Evolutionary conservation across 2,797 vertebrate species (phyloP).

Genomic region (Falco columbarius): DNA sequence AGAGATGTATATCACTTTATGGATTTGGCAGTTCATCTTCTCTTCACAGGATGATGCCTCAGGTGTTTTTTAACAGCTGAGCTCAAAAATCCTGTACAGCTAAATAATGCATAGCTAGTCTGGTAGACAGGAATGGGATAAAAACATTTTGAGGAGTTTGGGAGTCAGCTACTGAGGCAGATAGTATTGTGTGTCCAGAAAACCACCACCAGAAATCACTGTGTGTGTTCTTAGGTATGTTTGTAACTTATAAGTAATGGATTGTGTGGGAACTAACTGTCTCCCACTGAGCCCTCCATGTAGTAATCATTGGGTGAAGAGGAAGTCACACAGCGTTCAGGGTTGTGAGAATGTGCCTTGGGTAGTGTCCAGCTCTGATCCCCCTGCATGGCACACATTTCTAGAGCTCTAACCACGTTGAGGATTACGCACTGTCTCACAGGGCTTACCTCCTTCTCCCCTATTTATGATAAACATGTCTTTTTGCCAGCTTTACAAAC

Average conservation of each 20-base stretch:
- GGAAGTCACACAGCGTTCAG: not conserved
- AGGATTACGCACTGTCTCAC: not conserved
- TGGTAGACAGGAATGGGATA: not conserved
- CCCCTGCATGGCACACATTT: not conserved
- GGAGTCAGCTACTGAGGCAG: not conserved
- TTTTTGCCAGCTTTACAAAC: constrained; percentile 5
- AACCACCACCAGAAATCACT: not conserved
- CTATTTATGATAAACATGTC: not conserved
- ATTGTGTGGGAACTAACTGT: not conserved
- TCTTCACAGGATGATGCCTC: not conserved
- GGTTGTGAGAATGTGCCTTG: not conserved
- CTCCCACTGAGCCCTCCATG: not conserved
- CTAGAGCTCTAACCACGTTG: not conserved
- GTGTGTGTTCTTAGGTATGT: not conserved
- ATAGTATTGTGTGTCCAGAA: not conserved
- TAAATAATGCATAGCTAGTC: not conserved
- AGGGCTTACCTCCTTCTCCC: not conserved
- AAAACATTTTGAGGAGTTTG: not conserved
- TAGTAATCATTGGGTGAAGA: not conserved
- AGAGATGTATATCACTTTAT: not conserved
- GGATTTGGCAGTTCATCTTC: not conserved
- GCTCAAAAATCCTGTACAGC: not conserved
- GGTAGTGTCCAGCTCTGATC: not conserved
- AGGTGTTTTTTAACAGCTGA: not conserved
- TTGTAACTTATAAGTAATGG: not conserved